Percentiles rank a stretch among this genome's conserved stretches.
Evolutionary conservation across 2,888 invertebrate species (phyloP).

Genomic region (Cephus sareptanus): DNA sequence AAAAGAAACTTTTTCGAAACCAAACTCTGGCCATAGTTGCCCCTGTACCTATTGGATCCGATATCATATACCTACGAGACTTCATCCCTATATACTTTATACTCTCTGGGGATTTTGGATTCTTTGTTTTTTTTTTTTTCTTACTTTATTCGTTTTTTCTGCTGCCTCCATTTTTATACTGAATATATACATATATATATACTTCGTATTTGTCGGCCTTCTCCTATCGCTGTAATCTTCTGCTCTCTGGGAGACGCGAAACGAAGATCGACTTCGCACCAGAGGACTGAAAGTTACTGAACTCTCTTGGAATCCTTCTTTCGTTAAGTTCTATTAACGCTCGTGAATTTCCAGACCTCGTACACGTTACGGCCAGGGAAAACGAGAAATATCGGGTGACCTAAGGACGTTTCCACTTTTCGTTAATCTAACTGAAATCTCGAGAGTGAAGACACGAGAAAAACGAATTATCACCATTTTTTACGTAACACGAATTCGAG

Average conservation of each 20-base stretch:
- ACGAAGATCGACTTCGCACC: background rate
- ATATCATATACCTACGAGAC: background rate
- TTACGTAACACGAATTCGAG: background rate
- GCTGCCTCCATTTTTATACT: background rate
- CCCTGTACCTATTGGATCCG: background rate
- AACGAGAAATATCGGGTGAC: too few relatives aligned
- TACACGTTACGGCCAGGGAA: background rate
- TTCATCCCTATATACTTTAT: background rate
- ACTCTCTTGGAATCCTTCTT: background rate
- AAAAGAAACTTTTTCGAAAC: constrained; percentile 45
- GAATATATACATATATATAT: background rate
- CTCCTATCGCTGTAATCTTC: background rate
- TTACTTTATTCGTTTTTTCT: background rate
- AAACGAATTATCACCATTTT: background rate
- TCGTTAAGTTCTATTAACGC: constrained; percentile 25
- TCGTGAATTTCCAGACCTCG: background rate
- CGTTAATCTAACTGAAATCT: too few relatives aligned
- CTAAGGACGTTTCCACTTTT: too few relatives aligned
- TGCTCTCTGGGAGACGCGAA: background rate
- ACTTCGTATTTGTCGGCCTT: background rate
- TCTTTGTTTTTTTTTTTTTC: background rate
- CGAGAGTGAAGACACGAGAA: too few relatives aligned
- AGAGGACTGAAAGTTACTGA: background rate
- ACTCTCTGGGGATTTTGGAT: background rate
- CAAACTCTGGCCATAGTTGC: background rate